Base-by-base conservation (phyloP, 2,797 vertebrate genomes). In the Mus caroli region DNA sequence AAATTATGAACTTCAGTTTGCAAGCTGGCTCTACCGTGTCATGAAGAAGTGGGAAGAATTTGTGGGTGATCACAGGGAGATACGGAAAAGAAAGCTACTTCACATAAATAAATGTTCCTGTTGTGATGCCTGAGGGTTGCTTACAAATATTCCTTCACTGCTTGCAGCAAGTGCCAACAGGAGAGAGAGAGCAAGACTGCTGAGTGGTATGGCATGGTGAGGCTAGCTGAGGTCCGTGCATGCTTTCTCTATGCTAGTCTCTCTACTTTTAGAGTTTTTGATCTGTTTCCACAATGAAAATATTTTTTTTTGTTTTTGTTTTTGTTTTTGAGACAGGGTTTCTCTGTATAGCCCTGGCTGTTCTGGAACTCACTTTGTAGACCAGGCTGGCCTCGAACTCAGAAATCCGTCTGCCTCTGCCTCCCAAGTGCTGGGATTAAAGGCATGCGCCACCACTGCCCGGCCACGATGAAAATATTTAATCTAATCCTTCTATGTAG, bases 271-370 rank as follows among this genome's bases (percentile, higher is more conserved):
- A 10, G n/a, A 82, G 50, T 64, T 50, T 85, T 92, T 75, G 22
- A 83, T 31, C 91, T 93, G n/a, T 97, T 79, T 54, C 37, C 15
- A 54, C 62, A 83, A 76, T 56, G 37, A 90, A 94, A 94, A 4
- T 37, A 2, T 76, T 19, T 34, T 43, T 3, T 43, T 43, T 43
- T 43, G 4, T 3, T 43, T 43, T 43, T 43, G 43, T 3, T 43
- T 43, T 43, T 43, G 43, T 43, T 43, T 43, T 43, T 5, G 3
- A 43, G 43, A 43, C 43, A 43, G 43, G 43, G 43, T 43, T 43
- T 43, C 43, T 43, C 43, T 43, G 43, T 43, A 5, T 43, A 4
- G 43, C 43, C 43, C 43, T 43, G 43, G 43, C 43, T 43, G 43
- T 43, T 4, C 43, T 43, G 43, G 43, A 43, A 43, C 43, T 43